Percentiles rank a stretch among this genome's conserved stretches.
These are phyloP conservation scores for Brotogeris chrysoptera DNA, from an alignment of 2,797 vertebrate species.

Conservation along the genomic window DNA sequence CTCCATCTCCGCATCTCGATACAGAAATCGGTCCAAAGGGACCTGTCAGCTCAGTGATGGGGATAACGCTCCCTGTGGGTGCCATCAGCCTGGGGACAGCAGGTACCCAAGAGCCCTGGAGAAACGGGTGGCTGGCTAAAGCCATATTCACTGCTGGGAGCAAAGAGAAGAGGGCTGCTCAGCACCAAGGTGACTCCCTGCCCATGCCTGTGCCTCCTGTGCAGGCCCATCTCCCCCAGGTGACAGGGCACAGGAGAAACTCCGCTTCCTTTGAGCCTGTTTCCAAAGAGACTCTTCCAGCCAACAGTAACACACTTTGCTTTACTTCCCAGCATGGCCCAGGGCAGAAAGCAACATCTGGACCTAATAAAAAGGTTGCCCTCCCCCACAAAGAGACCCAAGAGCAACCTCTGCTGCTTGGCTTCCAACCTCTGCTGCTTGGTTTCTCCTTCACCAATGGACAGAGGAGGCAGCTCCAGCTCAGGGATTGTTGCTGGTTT, in stretches of 20 bases:
- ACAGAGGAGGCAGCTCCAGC: neutral
- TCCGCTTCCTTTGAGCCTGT: neutral
- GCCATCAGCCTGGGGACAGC: neutral
- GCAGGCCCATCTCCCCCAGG: neutral
- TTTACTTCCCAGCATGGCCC: constrained; percentile 24
- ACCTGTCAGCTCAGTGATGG: neutral
- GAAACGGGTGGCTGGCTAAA: neutral
- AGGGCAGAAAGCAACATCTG: constrained; percentile 52
- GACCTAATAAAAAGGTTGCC: constrained; percentile 38
- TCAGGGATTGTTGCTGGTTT: neutral
- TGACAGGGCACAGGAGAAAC: neutral
- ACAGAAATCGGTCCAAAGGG: neutral
- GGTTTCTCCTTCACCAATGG: neutral
- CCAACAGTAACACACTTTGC: constrained; percentile 44
- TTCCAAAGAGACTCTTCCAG: neutral
- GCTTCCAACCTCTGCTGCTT: neutral
- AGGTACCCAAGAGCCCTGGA: neutral
- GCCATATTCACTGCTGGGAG: neutral
- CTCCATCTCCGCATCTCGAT: neutral
- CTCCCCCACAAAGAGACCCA: constrained; percentile 13
- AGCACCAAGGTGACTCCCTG: neutral
- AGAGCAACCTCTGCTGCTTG: neutral
- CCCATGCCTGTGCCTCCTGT: neutral
- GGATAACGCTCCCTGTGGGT: fast-evolving
- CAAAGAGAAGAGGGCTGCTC: neutral